These are phyloP conservation scores for Cantharis flavilabris DNA, from an alignment of 2,888 invertebrate genomes.

Conservation along the genomic window DNA sequence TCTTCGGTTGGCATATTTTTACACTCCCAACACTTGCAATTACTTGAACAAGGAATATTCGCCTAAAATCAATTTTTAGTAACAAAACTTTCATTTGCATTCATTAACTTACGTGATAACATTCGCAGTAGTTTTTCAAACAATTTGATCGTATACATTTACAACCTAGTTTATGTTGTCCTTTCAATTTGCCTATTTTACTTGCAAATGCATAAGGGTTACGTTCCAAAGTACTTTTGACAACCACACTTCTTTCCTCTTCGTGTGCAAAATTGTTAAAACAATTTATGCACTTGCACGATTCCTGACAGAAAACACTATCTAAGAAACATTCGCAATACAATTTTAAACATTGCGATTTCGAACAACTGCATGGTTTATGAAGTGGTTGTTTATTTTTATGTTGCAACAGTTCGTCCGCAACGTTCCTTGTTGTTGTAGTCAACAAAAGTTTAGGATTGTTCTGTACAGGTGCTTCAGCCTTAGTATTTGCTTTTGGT, in stretches of 20 bases:
- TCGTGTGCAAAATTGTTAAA: slow-evolving; percentile 95
- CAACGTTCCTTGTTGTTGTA: no score
- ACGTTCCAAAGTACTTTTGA: slow-evolving; percentile 90
- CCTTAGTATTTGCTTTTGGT: no score
- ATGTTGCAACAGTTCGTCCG: no score
- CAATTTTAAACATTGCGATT: slow-evolving; percentile 96
- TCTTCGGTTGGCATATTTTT: slow-evolving; percentile 82
- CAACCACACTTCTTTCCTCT: slow-evolving; percentile 90
- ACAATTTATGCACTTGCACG: slow-evolving; percentile 96
- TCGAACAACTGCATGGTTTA: slow-evolving; percentile 84
- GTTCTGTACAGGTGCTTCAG: no score
- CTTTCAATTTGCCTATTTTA: slow-evolving; percentile 69
- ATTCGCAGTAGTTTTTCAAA: slow-evolving; percentile 99
- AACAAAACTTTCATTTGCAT: neutral
- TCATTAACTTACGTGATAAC: slow-evolving; percentile 79
- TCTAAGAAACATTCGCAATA: slow-evolving; percentile 99
- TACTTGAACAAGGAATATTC: slow-evolving; percentile 93
- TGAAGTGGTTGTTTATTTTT: accelerated
- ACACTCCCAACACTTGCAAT: slow-evolving; percentile 96
- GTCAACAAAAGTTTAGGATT: no score
- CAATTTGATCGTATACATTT: slow-evolving; percentile 98
- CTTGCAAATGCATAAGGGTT: slow-evolving; percentile 98
- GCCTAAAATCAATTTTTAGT: slow-evolving; percentile 64
- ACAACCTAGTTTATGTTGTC: slow-evolving; percentile 97
- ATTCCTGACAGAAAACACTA: slow-evolving; percentile 94